These are phyloP conservation scores for Leucoraja erinaceus DNA, from an alignment of 2,113 vertebrate genomes.

Conservation along the genomic window DNA sequence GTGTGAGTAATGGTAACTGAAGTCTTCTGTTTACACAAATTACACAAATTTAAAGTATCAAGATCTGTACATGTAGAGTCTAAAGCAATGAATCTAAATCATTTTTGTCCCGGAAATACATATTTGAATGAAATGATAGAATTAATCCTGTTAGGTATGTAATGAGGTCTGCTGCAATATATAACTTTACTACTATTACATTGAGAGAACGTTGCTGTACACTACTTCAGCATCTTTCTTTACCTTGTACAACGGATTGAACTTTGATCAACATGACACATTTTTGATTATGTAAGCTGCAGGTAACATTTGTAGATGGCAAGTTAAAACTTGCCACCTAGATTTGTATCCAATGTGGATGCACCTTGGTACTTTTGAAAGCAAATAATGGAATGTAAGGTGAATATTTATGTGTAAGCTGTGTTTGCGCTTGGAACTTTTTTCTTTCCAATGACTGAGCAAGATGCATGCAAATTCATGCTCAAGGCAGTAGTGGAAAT, in stretches of 20 bases:
- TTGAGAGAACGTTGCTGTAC: background rate
- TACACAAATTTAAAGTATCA: background rate
- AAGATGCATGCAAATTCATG: background rate
- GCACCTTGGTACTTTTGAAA: background rate
- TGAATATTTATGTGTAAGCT: background rate
- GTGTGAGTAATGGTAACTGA: background rate
- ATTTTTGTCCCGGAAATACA: background rate
- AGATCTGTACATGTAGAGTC: background rate
- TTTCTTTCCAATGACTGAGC: background rate
- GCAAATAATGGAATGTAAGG: background rate
- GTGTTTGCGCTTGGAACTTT: background rate
- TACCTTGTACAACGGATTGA: background rate
- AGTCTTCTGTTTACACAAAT: background rate
- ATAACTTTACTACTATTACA: background rate
- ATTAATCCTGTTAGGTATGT: background rate
- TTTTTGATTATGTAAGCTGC: background rate
- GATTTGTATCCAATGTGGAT: background rate
- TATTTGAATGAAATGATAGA: background rate
- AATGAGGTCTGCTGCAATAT: background rate
- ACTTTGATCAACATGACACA: background rate
- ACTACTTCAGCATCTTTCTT: background rate
- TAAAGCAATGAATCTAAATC: background rate
- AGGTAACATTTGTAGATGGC: background rate
- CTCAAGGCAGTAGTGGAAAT: conserved; percentile 12
- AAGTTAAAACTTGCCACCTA: background rate